Evolutionary conservation across 2,113 vertebrate species (phyloP).

Genomic region (Bagarius yarrelli): DNA sequence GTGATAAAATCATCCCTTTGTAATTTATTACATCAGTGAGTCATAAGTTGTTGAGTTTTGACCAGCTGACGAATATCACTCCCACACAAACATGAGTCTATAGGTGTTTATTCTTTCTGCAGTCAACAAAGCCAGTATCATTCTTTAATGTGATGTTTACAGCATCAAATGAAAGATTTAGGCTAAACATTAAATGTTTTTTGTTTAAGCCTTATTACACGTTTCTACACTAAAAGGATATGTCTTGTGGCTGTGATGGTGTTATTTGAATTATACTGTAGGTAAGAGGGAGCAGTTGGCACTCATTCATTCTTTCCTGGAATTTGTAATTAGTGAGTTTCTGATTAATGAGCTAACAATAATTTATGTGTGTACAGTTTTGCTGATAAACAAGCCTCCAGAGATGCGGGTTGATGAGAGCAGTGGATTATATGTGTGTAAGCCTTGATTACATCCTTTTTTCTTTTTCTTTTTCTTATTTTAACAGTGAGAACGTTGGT

Average conservation of each 20-base stretch:
- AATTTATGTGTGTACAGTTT: conserved; percentile 42
- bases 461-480: conserved; percentile 16
- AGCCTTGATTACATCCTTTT: conserved; percentile 51
- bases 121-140: conserved; percentile 15
- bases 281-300: conserved; percentile 2
- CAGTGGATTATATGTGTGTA: conserved; percentile 36
- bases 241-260: background rate
- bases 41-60: conserved; percentile 32
- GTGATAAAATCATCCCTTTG: conserved; percentile 19
- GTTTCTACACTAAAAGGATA: background rate
- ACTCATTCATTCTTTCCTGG: conserved; percentile 35
- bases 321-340: conserved; percentile 42
- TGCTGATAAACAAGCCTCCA: conserved; percentile 51
- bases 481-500: conserved; percentile 27
- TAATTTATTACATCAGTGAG: conserved; percentile 42
- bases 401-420: conserved; percentile 51
- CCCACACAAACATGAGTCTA: conserved; percentile 23
- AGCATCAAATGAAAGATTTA: background rate
- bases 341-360: conserved; percentile 32
- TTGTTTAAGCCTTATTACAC: background rate
- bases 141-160: background rate
- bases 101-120: conserved; percentile 13
- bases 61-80: conserved; percentile 30
- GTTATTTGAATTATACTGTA: conserved; percentile 9
- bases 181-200: background rate